Evolutionary conservation across 2,888 invertebrate genomes (phyloP).

Genomic region (Pyrocoelia pectoralis): DNA sequence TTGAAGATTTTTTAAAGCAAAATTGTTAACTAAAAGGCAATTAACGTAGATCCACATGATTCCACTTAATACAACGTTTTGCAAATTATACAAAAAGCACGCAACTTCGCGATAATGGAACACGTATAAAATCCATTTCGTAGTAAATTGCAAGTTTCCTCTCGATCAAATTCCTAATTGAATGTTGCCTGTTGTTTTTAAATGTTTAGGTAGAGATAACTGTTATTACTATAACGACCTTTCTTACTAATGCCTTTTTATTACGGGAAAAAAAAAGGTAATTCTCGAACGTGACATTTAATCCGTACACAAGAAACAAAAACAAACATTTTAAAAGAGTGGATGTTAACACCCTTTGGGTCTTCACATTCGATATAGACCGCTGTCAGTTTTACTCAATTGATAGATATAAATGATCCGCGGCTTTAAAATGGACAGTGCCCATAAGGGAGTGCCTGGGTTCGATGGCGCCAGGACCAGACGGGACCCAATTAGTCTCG

Average conservation of each 20-base stretch:
- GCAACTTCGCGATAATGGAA: conserved; percentile 27
- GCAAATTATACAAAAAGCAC: conserved; percentile 24
- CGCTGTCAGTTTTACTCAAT: conserved; percentile 36
- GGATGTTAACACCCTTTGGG: conserved; percentile 44
- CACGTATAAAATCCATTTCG: conserved; percentile 34
- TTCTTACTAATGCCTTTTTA: not conserved
- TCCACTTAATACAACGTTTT: conserved; percentile 1
- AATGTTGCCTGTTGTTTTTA: conserved; percentile 18
- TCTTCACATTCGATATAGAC: conserved; percentile 42
- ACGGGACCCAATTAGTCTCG: conserved; percentile 58
- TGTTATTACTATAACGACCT: conserved; percentile 9
- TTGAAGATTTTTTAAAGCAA: not conserved
- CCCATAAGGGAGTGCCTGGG: conserved; percentile 48
- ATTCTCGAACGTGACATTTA: conserved; percentile 1
- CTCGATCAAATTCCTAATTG: conserved; percentile 19
- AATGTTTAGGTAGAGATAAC: conserved; percentile 11
- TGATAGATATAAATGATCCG: conserved; percentile 50
- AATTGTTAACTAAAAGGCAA: conserved; percentile 2
- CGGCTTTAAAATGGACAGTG: conserved; percentile 43
- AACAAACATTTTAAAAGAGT: conserved; percentile 39
- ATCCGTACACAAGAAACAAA: conserved; percentile 18
- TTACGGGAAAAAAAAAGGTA: not conserved
- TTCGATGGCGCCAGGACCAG: conserved; percentile 56
- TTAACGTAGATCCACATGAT: conserved; percentile 8
- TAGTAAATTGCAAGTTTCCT: conserved; percentile 30